Base-by-base conservation (phyloP, 2,888 invertebrate species). In the Aromia moschata region DNA sequence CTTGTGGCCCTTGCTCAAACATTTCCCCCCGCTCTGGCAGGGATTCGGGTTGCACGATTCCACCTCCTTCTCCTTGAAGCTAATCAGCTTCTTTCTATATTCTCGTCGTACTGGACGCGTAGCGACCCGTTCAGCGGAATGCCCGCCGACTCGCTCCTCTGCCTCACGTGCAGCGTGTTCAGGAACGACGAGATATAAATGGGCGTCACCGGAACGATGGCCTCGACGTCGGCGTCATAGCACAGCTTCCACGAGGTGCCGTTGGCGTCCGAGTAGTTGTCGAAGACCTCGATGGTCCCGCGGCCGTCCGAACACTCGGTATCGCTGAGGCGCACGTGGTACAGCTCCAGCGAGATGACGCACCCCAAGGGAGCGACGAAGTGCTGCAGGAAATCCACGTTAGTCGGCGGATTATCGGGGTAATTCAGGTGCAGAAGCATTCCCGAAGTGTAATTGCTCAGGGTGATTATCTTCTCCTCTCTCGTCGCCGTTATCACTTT, bases 11-110 rank as follows among this genome's bases (percentile, higher is more conserved):
- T 85, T 86, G 1, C 82, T 77, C 4, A 87, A 80, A 75, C 92
- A 92, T 70, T 85, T 85, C 0, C 91, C 92, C 9, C 84, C 86
- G 74, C 90, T 86, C 60, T 85, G 80, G 71, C 92, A 93, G 0
- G 91, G 91, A 79, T 90, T 89, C 0, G 91, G 91, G 46, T 83
- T 82, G 76, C 92, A 92, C 0, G 88, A 85, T 73, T 91, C 90
- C 41, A 89, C 80, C 58, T 78, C 83, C 52, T 86, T 86, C 38
- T 86, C 85, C 0, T 83, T 79, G 16, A 85, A 83, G 44, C 85
- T 81, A 51, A 88, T 79, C 55, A 90, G 79, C 79, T 90, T 90
- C 65, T 80, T 83, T 75, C 86, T 87, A n/a, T n/a, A n/a, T 85
- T 85, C 9, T 84, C 83, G 79, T 90, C 90, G 83, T 78, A 77